A percentile compares a stretch with the other conserved stretches of the same genome.
Evolutionary conservation across 2,888 invertebrate species (phyloP).

Genomic region (Drosophila neoperkinsi): DNA sequence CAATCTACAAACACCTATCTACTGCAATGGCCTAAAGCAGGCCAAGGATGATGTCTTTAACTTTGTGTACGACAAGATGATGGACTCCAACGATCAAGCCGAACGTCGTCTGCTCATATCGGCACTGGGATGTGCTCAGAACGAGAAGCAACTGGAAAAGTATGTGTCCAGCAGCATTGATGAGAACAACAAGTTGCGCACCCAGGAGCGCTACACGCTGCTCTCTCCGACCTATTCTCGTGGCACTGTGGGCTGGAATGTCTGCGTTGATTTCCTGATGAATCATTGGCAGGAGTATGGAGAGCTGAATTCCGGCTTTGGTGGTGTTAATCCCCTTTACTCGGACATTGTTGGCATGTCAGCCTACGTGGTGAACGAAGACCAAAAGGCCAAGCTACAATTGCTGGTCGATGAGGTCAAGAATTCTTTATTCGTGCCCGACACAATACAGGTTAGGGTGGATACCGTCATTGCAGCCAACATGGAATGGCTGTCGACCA

Average conservation of each 20-base stretch:
- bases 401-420: slow-evolving; percentile 70
- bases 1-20: slow-evolving; percentile 82
- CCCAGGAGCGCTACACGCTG: slow-evolving; percentile 76
- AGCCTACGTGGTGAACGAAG: slow-evolving; percentile 66
- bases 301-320: slow-evolving; percentile 67
- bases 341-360: slow-evolving; percentile 76
- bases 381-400: slow-evolving; percentile 71
- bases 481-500: slow-evolving; percentile 74
- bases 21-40: slow-evolving; percentile 83
- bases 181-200: slow-evolving; percentile 56
- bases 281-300: slow-evolving; percentile 82
- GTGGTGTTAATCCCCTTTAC: slow-evolving; percentile 74
- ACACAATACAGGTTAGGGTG: slow-evolving; percentile 57
- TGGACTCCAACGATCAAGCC: slow-evolving; percentile 86
- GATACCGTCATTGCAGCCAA: slow-evolving; percentile 65
- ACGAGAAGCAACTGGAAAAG: slow-evolving; percentile 86
- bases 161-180: slow-evolving; percentile 84
- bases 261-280: slow-evolving; percentile 86
- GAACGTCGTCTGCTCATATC: slow-evolving; percentile 87
- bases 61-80: slow-evolving; percentile 87
- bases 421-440: slow-evolving; percentile 48
- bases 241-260: slow-evolving; percentile 85
- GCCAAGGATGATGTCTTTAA: slow-evolving; percentile 87
- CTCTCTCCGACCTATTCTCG: slow-evolving; percentile 77
- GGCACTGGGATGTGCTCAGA: slow-evolving; percentile 88